phyloP scores from a whole-genome alignment of 2,113 vertebrate species.

The Myotis yumanensis region DNA sequence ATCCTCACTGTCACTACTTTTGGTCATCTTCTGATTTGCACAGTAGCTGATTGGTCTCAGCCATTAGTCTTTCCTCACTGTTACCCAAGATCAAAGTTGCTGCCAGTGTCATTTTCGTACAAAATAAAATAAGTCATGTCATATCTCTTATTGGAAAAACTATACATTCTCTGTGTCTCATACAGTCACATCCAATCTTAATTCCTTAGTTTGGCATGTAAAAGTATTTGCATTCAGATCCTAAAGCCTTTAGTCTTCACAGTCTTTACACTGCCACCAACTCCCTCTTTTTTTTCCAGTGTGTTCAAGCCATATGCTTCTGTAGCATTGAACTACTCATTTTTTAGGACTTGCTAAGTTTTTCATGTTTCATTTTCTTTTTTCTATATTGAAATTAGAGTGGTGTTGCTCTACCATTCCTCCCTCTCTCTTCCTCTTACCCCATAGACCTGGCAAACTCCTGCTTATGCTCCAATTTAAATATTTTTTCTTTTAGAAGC shows the following conservation, averaged over 20 bases:
- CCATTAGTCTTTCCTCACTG: neutral
- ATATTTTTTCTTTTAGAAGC: slow-evolving; percentile 28
- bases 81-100: neutral
- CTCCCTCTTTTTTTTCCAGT: neutral
- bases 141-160: slow-evolving; percentile 34
- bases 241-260: neutral
- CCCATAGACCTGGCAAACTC: neutral
- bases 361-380: slow-evolving; percentile 18
- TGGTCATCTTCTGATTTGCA: neutral
- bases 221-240: neutral
- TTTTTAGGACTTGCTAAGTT: slow-evolving; percentile 21
- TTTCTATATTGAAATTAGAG: neutral
- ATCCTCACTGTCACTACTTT: neutral
- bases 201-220: slow-evolving; percentile 2
- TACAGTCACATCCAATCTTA: neutral
- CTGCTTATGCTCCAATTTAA: neutral
- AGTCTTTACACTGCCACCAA: neutral
- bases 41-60: neutral
- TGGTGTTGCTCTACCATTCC: neutral
- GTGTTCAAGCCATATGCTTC: neutral
- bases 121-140: neutral
- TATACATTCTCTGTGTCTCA: neutral
- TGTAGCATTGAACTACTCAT: neutral
- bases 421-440: neutral
- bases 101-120: slow-evolving; percentile 36